Percentiles rank a stretch among this genome's conserved stretches.
Evolutionary conservation across 2,113 vertebrate genomes (phyloP).

Genomic region (Muscicapa adusta): DNA sequence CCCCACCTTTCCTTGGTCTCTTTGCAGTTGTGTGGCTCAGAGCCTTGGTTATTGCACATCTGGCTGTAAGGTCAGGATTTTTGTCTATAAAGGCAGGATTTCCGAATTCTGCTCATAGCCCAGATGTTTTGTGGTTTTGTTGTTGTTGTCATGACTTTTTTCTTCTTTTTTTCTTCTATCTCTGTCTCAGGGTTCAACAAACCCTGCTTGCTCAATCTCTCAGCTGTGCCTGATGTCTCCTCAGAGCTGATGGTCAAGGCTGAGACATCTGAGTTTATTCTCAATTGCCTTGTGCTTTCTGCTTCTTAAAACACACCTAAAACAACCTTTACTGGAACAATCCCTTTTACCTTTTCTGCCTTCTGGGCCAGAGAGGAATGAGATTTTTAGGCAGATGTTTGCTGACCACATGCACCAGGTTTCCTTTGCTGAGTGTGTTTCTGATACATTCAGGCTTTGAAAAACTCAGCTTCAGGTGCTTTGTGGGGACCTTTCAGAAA

Average conservation of each 20-base stretch:
- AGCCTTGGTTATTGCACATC: background rate
- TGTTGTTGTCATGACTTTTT: accelerated
- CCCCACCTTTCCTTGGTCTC: background rate
- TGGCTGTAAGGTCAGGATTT: background rate
- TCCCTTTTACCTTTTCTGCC: background rate
- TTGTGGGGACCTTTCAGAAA: background rate
- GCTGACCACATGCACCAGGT: accelerated
- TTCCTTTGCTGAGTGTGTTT: background rate
- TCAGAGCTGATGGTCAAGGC: background rate
- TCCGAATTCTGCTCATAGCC: background rate
- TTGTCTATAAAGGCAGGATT: background rate
- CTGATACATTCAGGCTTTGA: background rate
- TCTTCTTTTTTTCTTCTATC: accelerated
- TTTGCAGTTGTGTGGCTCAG: background rate
- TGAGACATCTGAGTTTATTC: background rate
- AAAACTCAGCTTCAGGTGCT: background rate
- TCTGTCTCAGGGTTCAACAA: too few relatives aligned
- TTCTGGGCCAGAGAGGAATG: background rate
- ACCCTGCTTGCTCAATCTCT: background rate
- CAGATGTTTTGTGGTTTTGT: background rate
- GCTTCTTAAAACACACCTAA: background rate
- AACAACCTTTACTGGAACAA: background rate
- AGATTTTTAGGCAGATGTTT: background rate
- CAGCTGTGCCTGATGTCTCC: background rate
- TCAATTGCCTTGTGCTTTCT: background rate